Evolutionary conservation across 2,888 invertebrate genomes (phyloP), one percentile per base, ranked within the genome.

Genomic region (Hydrotaea cyrtoneurina): DNA sequence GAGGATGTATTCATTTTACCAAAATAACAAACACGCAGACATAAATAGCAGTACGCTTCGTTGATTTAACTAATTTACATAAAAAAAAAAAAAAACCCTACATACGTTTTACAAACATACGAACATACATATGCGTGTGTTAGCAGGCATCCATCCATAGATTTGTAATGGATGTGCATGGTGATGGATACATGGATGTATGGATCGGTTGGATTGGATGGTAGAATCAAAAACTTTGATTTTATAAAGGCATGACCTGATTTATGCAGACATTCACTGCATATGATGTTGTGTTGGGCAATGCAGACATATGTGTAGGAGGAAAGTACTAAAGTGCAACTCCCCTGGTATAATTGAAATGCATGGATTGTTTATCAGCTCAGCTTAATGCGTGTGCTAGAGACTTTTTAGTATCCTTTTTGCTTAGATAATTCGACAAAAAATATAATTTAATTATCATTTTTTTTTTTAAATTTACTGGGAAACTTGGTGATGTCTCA

Each of bases 41-140:
- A 62, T 8, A 62, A 62, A 62, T 62, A 62, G 62, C 62, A 39
- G 55, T 72, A 81, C 86, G 89, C 89, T 87, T 87, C 86, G 88
- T 74, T 88, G 87, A 80, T 78, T 87, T 73, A 84, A 86, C 86
- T 89, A 88, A 89, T 88, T 89, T 87, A 86, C 84, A 87, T 87
- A 78, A 81, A 85, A 80, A 69, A 80, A 53, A 26, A 21, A 7
- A 21, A 59, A 50, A 39, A 55, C 13, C 55, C 36, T 23, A 57
- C 4, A 17, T 31, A 62, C 62, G 15, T 31, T 7, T 31, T 11
- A 31, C 31, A 31, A 4, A 7, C 31, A 31, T 17, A 31, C 26
- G 31, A n/a, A 31, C 10, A 17, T 57, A 31, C 21, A 11, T 10
- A 39, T 11, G 19, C 31, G 62, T 62, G 36, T 53, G 7, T 31